Evolutionary conservation across 1,140 invertebrate genomes (phyloP).

Genomic region (Cylas formicarius): DNA sequence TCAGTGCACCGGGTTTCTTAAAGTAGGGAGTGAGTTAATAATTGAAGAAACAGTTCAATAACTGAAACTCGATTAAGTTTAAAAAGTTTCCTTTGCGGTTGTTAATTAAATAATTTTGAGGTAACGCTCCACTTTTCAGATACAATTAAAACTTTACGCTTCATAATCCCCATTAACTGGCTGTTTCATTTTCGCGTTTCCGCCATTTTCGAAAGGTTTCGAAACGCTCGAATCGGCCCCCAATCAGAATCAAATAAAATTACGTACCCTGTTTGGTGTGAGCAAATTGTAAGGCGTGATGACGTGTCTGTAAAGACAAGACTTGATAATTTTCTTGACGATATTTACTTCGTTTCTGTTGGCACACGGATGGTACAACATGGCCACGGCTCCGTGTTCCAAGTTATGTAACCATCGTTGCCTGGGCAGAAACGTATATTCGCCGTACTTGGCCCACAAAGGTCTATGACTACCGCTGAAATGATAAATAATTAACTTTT

Average conservation of each 20-base stretch:
- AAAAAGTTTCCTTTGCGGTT: too few relatives aligned
- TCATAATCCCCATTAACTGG: neutral
- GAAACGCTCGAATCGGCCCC: neutral
- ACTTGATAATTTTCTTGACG: constrained; percentile 56
- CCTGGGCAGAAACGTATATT: constrained; percentile 71
- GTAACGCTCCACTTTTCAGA: too few relatives aligned
- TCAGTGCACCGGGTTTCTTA: too few relatives aligned
- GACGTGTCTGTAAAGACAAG: constrained; percentile 71
- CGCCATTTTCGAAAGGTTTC: too few relatives aligned
- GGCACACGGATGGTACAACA: constrained; percentile 85
- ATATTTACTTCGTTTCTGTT: constrained; percentile 56
- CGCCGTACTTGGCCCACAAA: constrained; percentile 74
- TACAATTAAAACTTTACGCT: too few relatives aligned
- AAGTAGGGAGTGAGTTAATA: too few relatives aligned
- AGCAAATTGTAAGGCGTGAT: constrained; percentile 69
- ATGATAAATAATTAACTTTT: constrained; percentile 24
- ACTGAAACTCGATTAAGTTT: too few relatives aligned
- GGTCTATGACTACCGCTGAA: constrained; percentile 73
- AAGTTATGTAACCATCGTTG: constrained; percentile 82
- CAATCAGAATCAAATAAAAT: constrained; percentile 3
- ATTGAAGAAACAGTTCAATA: too few relatives aligned
- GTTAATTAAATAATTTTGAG: too few relatives aligned
- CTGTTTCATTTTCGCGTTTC: neutral
- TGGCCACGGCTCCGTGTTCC: constrained; percentile 78
- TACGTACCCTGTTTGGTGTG: constrained; percentile 52